Evolutionary conservation across 1,140 invertebrate genomes (phyloP), one percentile per base, ranked within the genome.

Genomic region (Uloborus diversus): DNA sequence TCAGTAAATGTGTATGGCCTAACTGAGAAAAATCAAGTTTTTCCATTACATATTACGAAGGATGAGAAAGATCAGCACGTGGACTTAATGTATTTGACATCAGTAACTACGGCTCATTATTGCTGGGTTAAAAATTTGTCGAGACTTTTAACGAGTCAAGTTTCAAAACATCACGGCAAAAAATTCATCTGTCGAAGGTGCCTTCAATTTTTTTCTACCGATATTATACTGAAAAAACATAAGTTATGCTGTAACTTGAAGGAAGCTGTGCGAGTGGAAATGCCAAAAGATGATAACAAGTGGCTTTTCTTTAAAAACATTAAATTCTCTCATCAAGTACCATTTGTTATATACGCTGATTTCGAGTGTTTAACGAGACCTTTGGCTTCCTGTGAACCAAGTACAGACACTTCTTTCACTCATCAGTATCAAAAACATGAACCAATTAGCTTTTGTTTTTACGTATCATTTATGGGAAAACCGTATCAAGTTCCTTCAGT

Each of bases 101-200:
- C 11, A 1, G 7, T 20, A 53, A 53, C 11, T 11, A 59, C 25
- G 2, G 5, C 23, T 1, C 27, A n/a, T 59, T 59, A 59, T 28
- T 59, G 56, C 30, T 59, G 56, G 56, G 30, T 59, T 20, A 59
- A 59, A 59, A 28, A 59, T 59, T 33, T 59, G 17, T 59, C 56
- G 14, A 4, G 56, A 59, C 56, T 59, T 13, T 4, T 59, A 4
- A 27, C 23, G 5, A 27, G 20, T 11, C 25, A 59, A 59, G 27
- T 27, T 11, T 27, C 23, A 13, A 20, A 25, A 13, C 56, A 59
- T 28, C 5, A 59, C 1, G 23, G 27, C 1, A 28, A 28, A 27
- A 5, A 27, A 28, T 59, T 13, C 17, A 25, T 3, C 11, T 59
- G 56, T 28, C 23, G 17, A 27, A 2, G 27, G 5, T 59, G 51